Base-by-base conservation (phyloP, 2,113 vertebrate species). In the Megaleporinus macrocephalus region DNA sequence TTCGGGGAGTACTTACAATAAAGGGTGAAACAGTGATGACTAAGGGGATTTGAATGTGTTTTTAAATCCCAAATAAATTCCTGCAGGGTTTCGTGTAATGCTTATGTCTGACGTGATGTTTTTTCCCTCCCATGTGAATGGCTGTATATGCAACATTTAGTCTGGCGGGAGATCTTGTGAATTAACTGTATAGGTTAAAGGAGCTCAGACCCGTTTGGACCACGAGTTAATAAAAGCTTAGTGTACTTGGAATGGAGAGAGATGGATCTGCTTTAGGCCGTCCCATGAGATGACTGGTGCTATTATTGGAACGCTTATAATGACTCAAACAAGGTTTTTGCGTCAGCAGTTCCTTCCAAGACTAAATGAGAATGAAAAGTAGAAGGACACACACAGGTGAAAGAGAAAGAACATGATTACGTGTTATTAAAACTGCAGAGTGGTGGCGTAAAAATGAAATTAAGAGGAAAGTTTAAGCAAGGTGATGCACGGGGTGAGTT, bases 361-460 rank as follows among this genome's bases (percentile, higher is more conserved):
- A 63, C 30, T 62, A 63, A 76, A 76, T 76, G 53, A 51, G 57
- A 41, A 16, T 5, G 14, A 0, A 29, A 9, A 75, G 5, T 68
- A 66, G 30, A 74, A 0, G 83, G 76, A 76, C 85, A 83, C 86
- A 76, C 85, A 83, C 86, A 74, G 88, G 86, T 79, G 61, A 76
- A 66, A 57, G 57, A 73, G 33, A 62, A 29, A 29, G 16, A 36
- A 15, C 16, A 41, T 29, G 65, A 68, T 36, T 22, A 11, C 5
- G 29, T 36, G 65, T 30, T 16, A 36, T 14, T 13, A 11, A 22
- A 68, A 10, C 16, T 41, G n/a, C 63, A 66, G 13, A 71, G 85
- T 83, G 81, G 82, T 33, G 26, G 41, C 26, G 3, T 80, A 51
- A 71, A 74, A 78, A 68, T 55, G 75, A 78, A 33, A 71, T 53